These are phyloP conservation scores for Isoperla grammatica DNA, from an alignment of 2,888 invertebrate genomes.

Conservation along the genomic window DNA sequence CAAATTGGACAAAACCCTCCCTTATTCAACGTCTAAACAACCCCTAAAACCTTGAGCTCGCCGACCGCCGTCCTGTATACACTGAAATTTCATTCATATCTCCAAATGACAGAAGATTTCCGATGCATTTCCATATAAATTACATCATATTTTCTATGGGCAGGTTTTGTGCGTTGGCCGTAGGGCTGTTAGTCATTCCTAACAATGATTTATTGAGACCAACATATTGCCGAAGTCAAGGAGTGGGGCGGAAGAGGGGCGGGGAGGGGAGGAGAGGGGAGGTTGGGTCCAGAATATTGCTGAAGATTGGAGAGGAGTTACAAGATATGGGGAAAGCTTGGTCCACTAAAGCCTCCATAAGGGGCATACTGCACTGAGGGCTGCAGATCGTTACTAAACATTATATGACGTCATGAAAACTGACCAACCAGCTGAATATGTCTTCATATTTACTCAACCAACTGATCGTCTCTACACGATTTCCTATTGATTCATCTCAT, in stretches of 20 bases:
- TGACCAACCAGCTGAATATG: no score
- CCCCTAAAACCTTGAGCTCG: neutral
- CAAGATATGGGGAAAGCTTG: neutral
- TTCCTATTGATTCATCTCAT: no score
- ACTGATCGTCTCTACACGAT: no score
- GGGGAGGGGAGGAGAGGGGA: constrained; percentile 13
- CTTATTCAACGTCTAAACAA: constrained; percentile 6
- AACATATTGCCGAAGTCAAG: constrained; percentile 45
- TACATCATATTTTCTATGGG: constrained; percentile 48
- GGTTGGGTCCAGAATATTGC: constrained; percentile 25
- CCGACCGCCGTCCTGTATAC: constrained; percentile 18
- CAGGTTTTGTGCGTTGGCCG: constrained; percentile 39
- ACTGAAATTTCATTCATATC: constrained; percentile 38
- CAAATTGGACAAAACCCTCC: constrained; percentile 17
- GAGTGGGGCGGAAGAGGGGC: constrained; percentile 15
- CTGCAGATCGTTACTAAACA: no score
- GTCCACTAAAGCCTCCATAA: neutral
- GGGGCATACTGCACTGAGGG: no score
- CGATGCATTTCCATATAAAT: constrained; percentile 50
- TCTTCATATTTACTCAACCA: no score
- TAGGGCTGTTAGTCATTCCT: constrained; percentile 49
- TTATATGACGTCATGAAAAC: no score
- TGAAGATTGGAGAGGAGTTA: constrained; percentile 24
- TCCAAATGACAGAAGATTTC: constrained; percentile 35
- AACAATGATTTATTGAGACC: constrained; percentile 49